Evolutionary conservation across 2,888 invertebrate genomes (phyloP), one percentile per base, ranked within the genome.

Genomic region (Ophion obscuratus): DNA sequence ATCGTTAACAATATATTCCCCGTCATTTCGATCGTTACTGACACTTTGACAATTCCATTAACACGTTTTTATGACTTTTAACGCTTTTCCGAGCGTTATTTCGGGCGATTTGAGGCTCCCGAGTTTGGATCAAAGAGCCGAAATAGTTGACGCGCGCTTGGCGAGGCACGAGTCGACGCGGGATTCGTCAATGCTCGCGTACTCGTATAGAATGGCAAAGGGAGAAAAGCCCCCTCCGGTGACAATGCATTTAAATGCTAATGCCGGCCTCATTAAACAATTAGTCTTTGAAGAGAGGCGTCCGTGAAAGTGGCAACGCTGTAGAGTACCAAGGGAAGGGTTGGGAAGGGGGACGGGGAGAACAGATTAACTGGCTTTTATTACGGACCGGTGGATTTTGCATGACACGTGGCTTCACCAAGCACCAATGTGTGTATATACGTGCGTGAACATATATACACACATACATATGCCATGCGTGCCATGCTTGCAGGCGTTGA

Each of bases 181-280:
- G 75, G 47, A 84, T 77, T 44, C 75, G 85, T 66, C 77, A 85
- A 62, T 62, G 73, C 70, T 64, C 76, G 71, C 62, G 67, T 76
- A 17, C 17, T 79, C 80, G 74, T 64, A 44, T 11, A 71, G 85
- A 75, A 87, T 83, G 84, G 81, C 68, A 84, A 85, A 84, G 84
- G 85, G 84, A 85, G 85, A 80, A 67, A 78, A 74, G 82, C 81
- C 84, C 87, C 84, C 84, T 74, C 44, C 78, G 83, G 87, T 88
- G 89, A 88, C 89, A 89, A 88, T 90, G 91, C 89, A 92, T 92
- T 93, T 92, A 91, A 93, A 93, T 92, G 92, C 92, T 92, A 92
- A 93, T 93, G 89, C 89, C 87, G 86, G 89, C 88, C 92, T 93
- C 93, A 92, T 93, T 93, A 93, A 93, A 92, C 91, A 92, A 93